Evolutionary conservation across 2,888 invertebrate species (phyloP).

Genomic region (Drosophila putrida): DNA sequence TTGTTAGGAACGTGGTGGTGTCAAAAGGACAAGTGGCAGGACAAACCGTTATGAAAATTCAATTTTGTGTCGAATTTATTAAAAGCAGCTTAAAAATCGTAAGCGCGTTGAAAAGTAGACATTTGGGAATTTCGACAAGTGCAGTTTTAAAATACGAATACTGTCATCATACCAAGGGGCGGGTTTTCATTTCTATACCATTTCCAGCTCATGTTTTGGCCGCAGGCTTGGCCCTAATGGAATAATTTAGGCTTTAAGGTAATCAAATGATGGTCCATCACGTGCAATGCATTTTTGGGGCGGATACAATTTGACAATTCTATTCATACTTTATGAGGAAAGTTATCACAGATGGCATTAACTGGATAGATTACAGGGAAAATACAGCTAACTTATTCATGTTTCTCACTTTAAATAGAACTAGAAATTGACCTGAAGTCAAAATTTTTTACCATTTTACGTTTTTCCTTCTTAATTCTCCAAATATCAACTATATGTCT

Average conservation of each 20-base stretch:
- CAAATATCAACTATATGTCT: too few species aligned
- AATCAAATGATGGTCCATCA: constrained; percentile 59
- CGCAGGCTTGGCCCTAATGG: constrained; percentile 74
- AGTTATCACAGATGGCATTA: constrained; percentile 34
- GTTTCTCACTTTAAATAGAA: too few species aligned
- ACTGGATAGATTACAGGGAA: constrained; percentile 14
- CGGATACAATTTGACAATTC: constrained; percentile 15
- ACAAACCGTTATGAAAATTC: constrained; percentile 84
- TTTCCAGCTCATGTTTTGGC: constrained; percentile 60
- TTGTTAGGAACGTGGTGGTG: constrained; percentile 53
- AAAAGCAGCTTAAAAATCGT: constrained; percentile 82
- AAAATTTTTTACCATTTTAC: too few species aligned
- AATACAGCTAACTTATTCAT: neutral
- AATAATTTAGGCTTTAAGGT: constrained; percentile 64
- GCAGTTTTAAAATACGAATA: constrained; percentile 44
- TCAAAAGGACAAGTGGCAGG: constrained; percentile 75
- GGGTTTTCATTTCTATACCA: constrained; percentile 33
- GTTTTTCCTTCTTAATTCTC: too few species aligned
- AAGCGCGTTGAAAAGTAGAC: constrained; percentile 81
- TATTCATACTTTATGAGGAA: constrained; percentile 17
- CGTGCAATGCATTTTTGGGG: constrained; percentile 4
- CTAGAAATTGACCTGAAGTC: too few species aligned
- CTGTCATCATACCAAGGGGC: constrained; percentile 31
- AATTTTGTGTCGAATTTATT: constrained; percentile 85
- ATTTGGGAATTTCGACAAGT: constrained; percentile 83